Base-by-base conservation (phyloP, 2,888 invertebrate species). In the Arrhopalites spinosus region DNA sequence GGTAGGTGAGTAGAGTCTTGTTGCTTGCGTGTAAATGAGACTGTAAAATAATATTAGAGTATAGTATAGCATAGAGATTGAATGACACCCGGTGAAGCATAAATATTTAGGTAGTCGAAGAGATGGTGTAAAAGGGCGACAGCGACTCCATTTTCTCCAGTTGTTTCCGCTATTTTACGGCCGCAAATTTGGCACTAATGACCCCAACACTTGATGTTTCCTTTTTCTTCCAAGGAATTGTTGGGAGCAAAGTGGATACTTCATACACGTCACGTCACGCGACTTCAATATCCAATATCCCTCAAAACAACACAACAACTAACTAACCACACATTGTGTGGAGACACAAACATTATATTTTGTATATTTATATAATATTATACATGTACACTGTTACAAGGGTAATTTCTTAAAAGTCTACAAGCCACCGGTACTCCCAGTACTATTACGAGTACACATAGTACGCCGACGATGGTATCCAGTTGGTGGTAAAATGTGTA, bases 141-240 rank as follows among this genome's bases (percentile, higher is more conserved):
- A 59, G 71, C 71, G 64, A 72, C 47, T 63, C 45, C 69, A 25
- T 13, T n/a, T 2, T 56, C 47, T 56, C 7, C 1, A 59, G 71
- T 71, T 56, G 59, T 71, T 81, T 81, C 79, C 81, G 81, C 74
- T 79, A 78, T 79, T 81, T 81, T 81, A 81, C 81, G 71, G 78
- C 79, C 78, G 76, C 78, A 81, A 79, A 79, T 81, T 36, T 81
- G 81, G 78, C 79, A 79, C 78, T 79, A 79, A 78, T 78, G 78
- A 76, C 73, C 64, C 75, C 5, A 75, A 75, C 77, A 78, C 75
- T 78, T 74, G 74, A 78, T 74, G 74, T 77, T 77, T 80, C 75
- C 78, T 70, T 78, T 74, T 75, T 75, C 71, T 67, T 74, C 70
- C 50, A 70, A 70, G 29, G 30, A 47, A 29, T 20, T 20, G 17